These are phyloP conservation scores for Noctua janthina DNA, from an alignment of 2,888 invertebrate species.

Conservation along the genomic window DNA sequence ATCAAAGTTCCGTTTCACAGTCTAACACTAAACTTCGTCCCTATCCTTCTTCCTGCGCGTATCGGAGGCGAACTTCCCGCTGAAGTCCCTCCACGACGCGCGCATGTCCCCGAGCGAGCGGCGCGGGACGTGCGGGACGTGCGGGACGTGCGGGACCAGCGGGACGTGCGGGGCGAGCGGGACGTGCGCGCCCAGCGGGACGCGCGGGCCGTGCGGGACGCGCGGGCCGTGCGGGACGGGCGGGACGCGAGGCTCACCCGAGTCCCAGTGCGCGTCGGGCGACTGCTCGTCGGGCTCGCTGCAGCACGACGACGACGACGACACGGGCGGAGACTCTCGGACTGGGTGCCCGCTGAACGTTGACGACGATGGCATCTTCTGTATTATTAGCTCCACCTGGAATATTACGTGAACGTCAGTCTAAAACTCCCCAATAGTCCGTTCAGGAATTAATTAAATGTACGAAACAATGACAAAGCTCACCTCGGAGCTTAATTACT, in stretches of 20 bases:
- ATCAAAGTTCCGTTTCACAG: background rate
- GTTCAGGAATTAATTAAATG: background rate
- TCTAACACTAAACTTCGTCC: conserved; percentile 6
- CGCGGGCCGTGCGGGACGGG: background rate
- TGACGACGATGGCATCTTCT: conserved; percentile 89
- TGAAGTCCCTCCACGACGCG: conserved; percentile 7
- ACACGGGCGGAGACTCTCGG: conserved; percentile 65
- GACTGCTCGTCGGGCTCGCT: conserved; percentile 84
- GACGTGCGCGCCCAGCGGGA: background rate
- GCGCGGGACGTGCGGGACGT: background rate
- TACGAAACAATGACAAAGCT: background rate
- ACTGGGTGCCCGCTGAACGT: conserved; percentile 74
- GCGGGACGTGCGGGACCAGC: background rate
- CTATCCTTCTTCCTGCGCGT: conserved; percentile 18
- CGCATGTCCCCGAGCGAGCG: background rate
- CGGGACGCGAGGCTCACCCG: conserved; percentile 90
- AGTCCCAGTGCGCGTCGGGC: conserved; percentile 92
- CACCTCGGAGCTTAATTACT: background rate
- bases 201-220: background rate
- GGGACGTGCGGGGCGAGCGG: background rate
- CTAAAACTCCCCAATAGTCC: no score
- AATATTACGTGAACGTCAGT: conserved; percentile 18
- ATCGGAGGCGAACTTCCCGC: conserved; percentile 5
- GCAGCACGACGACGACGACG: conserved; percentile 78
- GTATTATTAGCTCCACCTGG: conserved; percentile 92